Evolutionary conservation across 2,113 vertebrate species (phyloP).

Genomic region (Protomyctophum bolini): DNA sequence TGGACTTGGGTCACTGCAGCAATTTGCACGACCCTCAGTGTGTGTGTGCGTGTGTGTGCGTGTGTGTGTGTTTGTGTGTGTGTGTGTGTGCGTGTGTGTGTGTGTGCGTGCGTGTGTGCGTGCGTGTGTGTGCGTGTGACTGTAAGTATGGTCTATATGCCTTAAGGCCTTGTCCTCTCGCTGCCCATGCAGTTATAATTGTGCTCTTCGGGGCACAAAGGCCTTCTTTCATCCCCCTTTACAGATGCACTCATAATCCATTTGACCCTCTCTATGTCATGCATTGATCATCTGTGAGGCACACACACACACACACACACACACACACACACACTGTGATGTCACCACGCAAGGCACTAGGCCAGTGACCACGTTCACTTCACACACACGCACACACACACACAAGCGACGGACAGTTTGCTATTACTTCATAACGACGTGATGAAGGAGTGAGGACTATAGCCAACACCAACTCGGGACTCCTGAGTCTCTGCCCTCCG

Average conservation of each 20-base stretch:
- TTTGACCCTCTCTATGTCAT: constrained; percentile 66
- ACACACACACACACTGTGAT: not conserved
- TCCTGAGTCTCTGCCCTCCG: no score
- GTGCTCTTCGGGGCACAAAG: constrained; percentile 67
- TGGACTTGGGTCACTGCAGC: constrained; percentile 58
- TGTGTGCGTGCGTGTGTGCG: constrained; percentile 1
- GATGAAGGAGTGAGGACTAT: no score
- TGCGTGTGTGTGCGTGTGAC: constrained; percentile 5
- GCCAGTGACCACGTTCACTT: no score
- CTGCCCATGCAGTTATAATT: constrained; percentile 60
- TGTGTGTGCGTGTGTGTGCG: constrained; percentile 13
- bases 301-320: constrained; percentile 20
- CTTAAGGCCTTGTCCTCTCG: constrained; percentile 50
- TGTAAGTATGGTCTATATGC: constrained; percentile 52
- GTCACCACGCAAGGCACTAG: no score
- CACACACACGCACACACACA: constrained; percentile 2
- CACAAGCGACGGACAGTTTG: not conserved
- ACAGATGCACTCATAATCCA: constrained; percentile 67
- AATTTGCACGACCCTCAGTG: constrained; percentile 39
- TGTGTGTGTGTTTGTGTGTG: constrained; percentile 13
- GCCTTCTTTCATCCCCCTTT: constrained; percentile 64
- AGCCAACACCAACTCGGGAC: no score
- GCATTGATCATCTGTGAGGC: constrained; percentile 58
- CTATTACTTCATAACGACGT: no score
- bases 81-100: not conserved